These are phyloP conservation scores for Zootoca vivipara DNA, from an alignment of 2,113 vertebrate species.

Conservation along the genomic window DNA sequence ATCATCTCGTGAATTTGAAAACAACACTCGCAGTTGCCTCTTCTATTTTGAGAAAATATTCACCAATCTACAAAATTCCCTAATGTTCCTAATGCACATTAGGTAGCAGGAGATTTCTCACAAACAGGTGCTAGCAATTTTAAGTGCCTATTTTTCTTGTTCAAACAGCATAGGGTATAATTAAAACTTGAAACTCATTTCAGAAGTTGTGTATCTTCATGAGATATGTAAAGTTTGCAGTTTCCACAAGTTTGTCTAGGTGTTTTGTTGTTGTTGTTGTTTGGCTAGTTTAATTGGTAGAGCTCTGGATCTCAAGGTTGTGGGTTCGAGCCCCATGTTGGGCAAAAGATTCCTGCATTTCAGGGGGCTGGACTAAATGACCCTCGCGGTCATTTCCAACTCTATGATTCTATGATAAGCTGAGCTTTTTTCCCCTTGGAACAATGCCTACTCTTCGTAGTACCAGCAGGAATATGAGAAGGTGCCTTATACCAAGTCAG, in stretches of 20 bases:
- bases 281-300: rapidly evolving
- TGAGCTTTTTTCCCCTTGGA: rapidly evolving
- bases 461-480: background rate
- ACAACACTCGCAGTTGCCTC: conserved; percentile 3
- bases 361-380: too few relatives aligned
- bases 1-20: conserved; percentile 28
- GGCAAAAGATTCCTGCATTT: too few relatives aligned
- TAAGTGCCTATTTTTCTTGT: background rate
- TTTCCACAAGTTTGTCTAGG: background rate
- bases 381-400: too few relatives aligned
- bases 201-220: background rate
- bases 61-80: conserved; percentile 22
- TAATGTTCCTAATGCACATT: conserved; percentile 5
- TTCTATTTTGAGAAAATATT: background rate
- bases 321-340: too few relatives aligned
- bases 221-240: background rate
- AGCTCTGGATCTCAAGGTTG: too few relatives aligned
- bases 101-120: conserved; percentile 17
- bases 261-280: background rate
- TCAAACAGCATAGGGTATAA: background rate
- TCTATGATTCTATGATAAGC: too few relatives aligned
- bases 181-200: background rate
- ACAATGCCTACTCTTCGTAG: rapidly evolving
- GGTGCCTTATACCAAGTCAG: too few relatives aligned
- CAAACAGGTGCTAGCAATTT: conserved; percentile 29